Conservation (phyloP, 2,113 vertebrate genomes). For the Bolborhynchus lineola region DNA sequence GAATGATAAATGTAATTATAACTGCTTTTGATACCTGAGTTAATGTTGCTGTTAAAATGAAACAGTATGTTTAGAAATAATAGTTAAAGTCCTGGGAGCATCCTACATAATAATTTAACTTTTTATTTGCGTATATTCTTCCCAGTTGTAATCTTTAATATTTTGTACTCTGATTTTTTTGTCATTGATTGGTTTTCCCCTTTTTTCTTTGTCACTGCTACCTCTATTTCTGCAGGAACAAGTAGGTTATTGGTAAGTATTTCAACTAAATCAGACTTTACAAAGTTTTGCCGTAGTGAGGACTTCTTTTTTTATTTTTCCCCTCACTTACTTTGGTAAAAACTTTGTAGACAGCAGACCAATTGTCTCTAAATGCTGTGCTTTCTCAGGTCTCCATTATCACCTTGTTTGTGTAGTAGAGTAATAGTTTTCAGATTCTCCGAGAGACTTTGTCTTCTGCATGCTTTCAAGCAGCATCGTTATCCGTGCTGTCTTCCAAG, state of each 20-base stretch:
- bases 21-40: neutral
- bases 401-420: slow-evolving; percentile 68
- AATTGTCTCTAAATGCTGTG: slow-evolving; percentile 60
- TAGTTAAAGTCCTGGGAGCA: neutral
- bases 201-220: slow-evolving; percentile 74
- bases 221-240: slow-evolving; percentile 74
- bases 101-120: neutral
- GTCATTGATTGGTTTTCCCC: slow-evolving; percentile 76
- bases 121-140: neutral
- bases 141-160: slow-evolving; percentile 55
- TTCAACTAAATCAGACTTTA: slow-evolving; percentile 60
- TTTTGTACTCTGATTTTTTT: slow-evolving; percentile 56
- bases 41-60: neutral
- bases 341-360: slow-evolving; percentile 73
- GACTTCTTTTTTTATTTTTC: neutral
- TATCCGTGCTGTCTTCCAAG: slow-evolving; percentile 55
- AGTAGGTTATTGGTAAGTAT: slow-evolving; percentile 79
- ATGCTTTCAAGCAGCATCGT: slow-evolving; percentile 68
- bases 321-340: slow-evolving; percentile 65
- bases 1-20: neutral
- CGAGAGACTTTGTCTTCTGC: slow-evolving; percentile 50
- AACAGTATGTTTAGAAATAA: neutral
- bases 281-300: slow-evolving; percentile 77
- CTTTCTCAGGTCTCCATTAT: slow-evolving; percentile 62
- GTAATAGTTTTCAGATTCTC: slow-evolving; percentile 2